Percentiles rank a stretch among this genome's conserved stretches.
Evolutionary conservation across 2,888 invertebrate species (phyloP).

Genomic region (Leucoptera coffeella): DNA sequence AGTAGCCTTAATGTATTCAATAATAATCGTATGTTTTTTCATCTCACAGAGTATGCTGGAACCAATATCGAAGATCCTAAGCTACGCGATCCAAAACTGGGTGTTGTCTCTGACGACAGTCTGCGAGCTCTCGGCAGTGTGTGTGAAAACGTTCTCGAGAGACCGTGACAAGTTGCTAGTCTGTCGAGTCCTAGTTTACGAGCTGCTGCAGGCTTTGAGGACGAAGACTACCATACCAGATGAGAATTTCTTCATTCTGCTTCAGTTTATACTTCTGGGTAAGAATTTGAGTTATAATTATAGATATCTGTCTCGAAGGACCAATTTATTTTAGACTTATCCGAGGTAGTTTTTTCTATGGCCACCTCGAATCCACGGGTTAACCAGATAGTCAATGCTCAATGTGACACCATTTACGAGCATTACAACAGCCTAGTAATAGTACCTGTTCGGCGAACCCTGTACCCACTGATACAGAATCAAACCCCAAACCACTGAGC

Average conservation of each 20-base stretch:
- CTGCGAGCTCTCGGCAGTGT: conserved; percentile 83
- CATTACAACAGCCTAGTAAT: too few relatives aligned
- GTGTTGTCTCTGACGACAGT: conserved; percentile 72
- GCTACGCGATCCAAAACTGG: conserved; percentile 87
- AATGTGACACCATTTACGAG: too few relatives aligned
- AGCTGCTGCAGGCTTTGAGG: conserved; percentile 90
- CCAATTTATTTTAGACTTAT: background rate
- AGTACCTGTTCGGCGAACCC: too few relatives aligned
- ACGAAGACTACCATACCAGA: conserved; percentile 94
- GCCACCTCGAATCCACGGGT: too few relatives aligned
- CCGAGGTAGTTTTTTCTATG: background rate
- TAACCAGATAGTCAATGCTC: too few relatives aligned
- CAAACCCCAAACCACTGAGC: too few relatives aligned
- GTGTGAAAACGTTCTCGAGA: conserved; percentile 82
- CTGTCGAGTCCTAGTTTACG: conserved; percentile 87
- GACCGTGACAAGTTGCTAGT: conserved; percentile 93
- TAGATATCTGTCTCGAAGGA: background rate
- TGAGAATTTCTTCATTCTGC: conserved; percentile 85
- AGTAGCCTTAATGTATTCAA: too few relatives aligned
- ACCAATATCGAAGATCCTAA: conserved; percentile 91
- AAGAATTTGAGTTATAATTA: too few relatives aligned
- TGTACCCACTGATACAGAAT: too few relatives aligned
- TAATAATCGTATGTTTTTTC: too few relatives aligned
- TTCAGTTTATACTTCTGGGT: conserved; percentile 82
- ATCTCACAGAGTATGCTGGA: conserved; percentile 88